A percentile compares a stretch with the other conserved stretches of the same genome.
Evolutionary conservation across 2,888 invertebrate genomes (phyloP).

Genomic region (Nymphalis urticae): DNA sequence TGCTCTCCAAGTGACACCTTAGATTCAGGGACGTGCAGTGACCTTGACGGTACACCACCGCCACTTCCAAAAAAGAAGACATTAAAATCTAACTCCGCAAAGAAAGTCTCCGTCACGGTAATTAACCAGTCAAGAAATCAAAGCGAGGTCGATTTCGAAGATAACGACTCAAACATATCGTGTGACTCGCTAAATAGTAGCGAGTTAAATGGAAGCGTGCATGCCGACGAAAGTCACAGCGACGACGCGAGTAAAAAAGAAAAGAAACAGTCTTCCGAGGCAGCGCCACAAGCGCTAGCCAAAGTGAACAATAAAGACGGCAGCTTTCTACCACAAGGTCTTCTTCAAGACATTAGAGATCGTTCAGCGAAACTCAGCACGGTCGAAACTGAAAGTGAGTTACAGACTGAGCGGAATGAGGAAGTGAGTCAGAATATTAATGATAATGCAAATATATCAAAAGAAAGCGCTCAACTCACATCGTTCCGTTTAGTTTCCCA

Average conservation of each 20-base stretch:
- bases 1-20: constrained; percentile 91
- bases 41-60: constrained; percentile 88
- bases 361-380: constrained; percentile 80
- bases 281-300: constrained; percentile 58
- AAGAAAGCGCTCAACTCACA: constrained; percentile 77
- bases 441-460: constrained; percentile 71
- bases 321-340: constrained; percentile 84
- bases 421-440: constrained; percentile 73
- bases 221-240: constrained; percentile 74
- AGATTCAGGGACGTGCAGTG: constrained; percentile 93
- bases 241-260: constrained; percentile 69
- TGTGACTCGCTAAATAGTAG: constrained; percentile 91
- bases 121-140: constrained; percentile 81
- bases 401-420: constrained; percentile 56
- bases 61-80: constrained; percentile 85
- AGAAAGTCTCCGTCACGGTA: constrained; percentile 81
- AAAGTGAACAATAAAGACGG: constrained; percentile 67
- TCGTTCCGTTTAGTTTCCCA: constrained; percentile 80
- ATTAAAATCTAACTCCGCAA: constrained; percentile 72
- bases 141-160: constrained; percentile 86
- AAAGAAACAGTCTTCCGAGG: constrained; percentile 61
- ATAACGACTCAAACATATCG: constrained; percentile 89
- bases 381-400: constrained; percentile 72
- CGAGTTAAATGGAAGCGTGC: constrained; percentile 82
- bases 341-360: constrained; percentile 86